Base-by-base conservation (phyloP, 2,888 invertebrate species). In the Caenorhabditis sp. region DNA sequence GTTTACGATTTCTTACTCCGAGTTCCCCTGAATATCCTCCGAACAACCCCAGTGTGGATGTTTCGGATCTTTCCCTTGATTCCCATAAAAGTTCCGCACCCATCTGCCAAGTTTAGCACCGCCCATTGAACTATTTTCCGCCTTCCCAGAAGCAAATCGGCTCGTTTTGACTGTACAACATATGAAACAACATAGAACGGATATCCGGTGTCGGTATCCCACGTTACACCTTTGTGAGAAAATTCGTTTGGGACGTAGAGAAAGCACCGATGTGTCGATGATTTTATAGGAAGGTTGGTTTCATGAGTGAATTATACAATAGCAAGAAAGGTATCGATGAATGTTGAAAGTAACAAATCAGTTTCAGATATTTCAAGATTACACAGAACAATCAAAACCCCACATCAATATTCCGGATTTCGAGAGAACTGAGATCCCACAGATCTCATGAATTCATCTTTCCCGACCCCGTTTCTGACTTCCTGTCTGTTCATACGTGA, bases 191-290 rank as follows among this genome's bases (percentile, higher is more conserved):
- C 16, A 44, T 31, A 41, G 51, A 73, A 19, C 38, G 28, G 41
- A 74, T 54, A 63, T 35, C 74, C 74, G 74, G 74, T 41, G 51
- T 47, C 44, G 31, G 31, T 49, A 54, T 54, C 54, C 54, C 68
- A 38, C 28, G 22, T 41, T 1, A 68, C 68, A 68, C 68, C 38
- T 24, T 7, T 22, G 72, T 72, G 72, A 31, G 14, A 72, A 47
- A 16, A 24, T 22, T 3, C 16, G n/a, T 41, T 35, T 35, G 19
- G 12, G n/a, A 22, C 0, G 22, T 2, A 47, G 47, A 2, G 10
- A 1, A 19, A 49, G 6, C 22, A 49, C 19, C 22, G 19, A 19
- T 22, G 22, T 19, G 49, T 38, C n/a, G n/a, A n/a, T n/a, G n/a
- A n/a, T n/a, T n/a, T n/a, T n/a, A n/a, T n/a, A n/a, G n/a, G n/a